phyloP scores from a whole-genome alignment of 2,888 invertebrate genomes.

The Octonoba sinensis region DNA sequence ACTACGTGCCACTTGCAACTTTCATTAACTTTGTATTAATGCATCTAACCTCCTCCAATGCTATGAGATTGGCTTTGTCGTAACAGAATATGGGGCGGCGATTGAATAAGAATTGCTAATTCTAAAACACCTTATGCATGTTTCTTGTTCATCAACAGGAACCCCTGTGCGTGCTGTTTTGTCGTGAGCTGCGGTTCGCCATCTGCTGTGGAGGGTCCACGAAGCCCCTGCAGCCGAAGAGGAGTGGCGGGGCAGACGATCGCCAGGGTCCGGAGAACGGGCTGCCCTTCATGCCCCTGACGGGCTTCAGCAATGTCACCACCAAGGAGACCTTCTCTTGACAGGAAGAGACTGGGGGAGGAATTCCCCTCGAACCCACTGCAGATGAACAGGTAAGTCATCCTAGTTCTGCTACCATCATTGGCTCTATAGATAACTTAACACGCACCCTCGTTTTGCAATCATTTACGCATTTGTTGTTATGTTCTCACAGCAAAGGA shows the following conservation, averaged over 20 bases:
- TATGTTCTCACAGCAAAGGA: too few relatives aligned
- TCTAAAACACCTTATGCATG: background rate
- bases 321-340: conserved; percentile 65
- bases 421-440: too few relatives aligned
- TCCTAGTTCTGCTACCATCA: too few relatives aligned
- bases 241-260: conserved; percentile 27
- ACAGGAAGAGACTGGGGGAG: conserved; percentile 61
- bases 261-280: conserved; percentile 62
- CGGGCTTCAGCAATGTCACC: conserved; percentile 62
- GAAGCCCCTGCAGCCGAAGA: conserved; percentile 63
- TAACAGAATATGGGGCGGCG: too few relatives aligned
- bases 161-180: conserved; percentile 66
- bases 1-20: too few relatives aligned
- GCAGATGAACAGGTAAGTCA: conserved; percentile 58
- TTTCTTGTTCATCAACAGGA: conserved; percentile 55
- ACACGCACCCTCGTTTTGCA: too few relatives aligned
- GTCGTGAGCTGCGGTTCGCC: conserved; percentile 67
- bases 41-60: too few relatives aligned
- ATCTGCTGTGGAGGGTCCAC: conserved; percentile 66
- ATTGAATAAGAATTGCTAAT: background rate
- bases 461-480: background rate
- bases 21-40: too few relatives aligned
- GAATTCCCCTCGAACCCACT: conserved; percentile 57
- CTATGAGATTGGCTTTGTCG: too few relatives aligned
- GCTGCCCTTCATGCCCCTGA: conserved; percentile 66